A percentile compares a stretch with the other conserved stretches of the same genome.
These are phyloP conservation scores for Catocala sponsa DNA, from an alignment of 2,888 invertebrate species.

Conservation along the genomic window DNA sequence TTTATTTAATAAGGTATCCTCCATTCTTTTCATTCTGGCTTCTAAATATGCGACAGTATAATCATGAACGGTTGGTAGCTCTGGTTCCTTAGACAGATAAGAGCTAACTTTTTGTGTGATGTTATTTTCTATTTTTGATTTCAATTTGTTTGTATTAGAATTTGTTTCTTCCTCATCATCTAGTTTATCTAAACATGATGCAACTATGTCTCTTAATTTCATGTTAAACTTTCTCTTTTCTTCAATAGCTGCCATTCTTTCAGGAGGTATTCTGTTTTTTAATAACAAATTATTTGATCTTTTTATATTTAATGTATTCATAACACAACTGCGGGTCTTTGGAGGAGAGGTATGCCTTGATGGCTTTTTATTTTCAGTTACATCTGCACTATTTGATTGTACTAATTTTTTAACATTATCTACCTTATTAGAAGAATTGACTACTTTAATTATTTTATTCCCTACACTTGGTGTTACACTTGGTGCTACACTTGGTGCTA, in stretches of 20 bases:
- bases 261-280: conserved; percentile 60
- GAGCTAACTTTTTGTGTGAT: conserved; percentile 26
- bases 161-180: conserved; percentile 56
- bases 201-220: conserved; percentile 76
- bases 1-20: conserved; percentile 69
- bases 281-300: conserved; percentile 17
- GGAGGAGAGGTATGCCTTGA: neutral
- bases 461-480: neutral
- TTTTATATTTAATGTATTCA: conserved; percentile 1
- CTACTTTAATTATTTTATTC: neutral
- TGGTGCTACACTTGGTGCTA: neutral
- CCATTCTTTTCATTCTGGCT: conserved; percentile 73
- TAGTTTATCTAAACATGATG: conserved; percentile 69
- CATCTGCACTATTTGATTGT: neutral
- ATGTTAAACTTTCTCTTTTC: conserved; percentile 80
- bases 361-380: neutral
- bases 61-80: conserved; percentile 54
- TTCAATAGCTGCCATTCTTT: conserved; percentile 74
- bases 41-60: conserved; percentile 70
- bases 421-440: neutral
- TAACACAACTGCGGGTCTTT: neutral
- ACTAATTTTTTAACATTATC: neutral
- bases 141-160: conserved; percentile 33
- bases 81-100: conserved; percentile 46
- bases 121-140: conserved; percentile 20